Percentiles rank a stretch among this genome's conserved stretches.
Evolutionary conservation across 30 jellyfish, hydroid and myxozoan species (phyloP).

Genomic region (Phacellophora camtschatica): DNA sequence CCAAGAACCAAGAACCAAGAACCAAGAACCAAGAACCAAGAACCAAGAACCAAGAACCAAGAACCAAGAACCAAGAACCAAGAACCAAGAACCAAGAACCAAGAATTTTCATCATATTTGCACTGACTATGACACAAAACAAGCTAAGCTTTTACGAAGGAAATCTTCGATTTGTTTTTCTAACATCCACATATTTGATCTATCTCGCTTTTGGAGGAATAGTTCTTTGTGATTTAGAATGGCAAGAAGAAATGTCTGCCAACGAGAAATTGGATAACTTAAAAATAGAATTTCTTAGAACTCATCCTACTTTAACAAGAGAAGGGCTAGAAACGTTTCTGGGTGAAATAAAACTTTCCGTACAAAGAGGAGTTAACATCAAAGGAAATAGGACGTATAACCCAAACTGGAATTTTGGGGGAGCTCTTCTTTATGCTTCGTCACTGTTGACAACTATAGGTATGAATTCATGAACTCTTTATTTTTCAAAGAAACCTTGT

Average conservation of each 20-base stretch:
- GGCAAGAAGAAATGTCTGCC: conserved; percentile 36
- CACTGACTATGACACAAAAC: conserved; percentile 7
- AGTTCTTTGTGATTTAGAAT: conserved; percentile 40
- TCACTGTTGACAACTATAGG: conserved; percentile 77
- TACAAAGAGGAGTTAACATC: conserved; percentile 47
- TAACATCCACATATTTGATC: conserved; percentile 33
- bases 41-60: no score
- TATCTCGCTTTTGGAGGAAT: conserved; percentile 58
- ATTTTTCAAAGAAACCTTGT: no score
- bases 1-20: no score
- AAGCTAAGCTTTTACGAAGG: neutral
- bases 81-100: neutral
- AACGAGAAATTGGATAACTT: neutral
- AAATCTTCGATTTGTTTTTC: conserved; percentile 23
- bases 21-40: no score
- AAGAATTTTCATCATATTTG: neutral
- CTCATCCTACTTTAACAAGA: conserved; percentile 26
- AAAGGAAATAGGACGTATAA: conserved; percentile 46
- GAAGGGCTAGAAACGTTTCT: conserved; percentile 40
- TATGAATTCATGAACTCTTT: no score
- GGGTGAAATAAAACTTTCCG: conserved; percentile 32
- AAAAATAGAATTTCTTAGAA: conserved; percentile 12
- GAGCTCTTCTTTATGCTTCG: conserved; percentile 61
- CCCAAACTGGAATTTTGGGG: conserved; percentile 79
- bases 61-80: neutral